Percentiles rank a stretch among this genome's conserved stretches.
Evolutionary conservation across 2,113 vertebrate genomes (phyloP).

Genomic region (Coracopsis vasa): DNA sequence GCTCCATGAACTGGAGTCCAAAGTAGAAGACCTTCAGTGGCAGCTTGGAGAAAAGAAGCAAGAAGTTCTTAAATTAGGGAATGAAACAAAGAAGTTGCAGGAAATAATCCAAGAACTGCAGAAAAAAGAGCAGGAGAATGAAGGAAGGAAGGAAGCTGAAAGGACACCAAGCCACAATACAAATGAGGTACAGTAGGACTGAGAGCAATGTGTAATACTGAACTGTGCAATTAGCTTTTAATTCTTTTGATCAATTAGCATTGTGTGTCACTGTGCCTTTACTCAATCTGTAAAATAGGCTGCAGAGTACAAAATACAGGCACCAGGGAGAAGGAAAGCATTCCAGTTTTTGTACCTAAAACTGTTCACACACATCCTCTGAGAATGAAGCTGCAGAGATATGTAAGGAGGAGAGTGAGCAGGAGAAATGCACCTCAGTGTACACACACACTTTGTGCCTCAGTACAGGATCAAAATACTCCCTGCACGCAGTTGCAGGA

Average conservation of each 20-base stretch:
- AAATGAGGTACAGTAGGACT: constrained; percentile 67
- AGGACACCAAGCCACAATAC: constrained; percentile 59
- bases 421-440: not conserved
- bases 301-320: not conserved
- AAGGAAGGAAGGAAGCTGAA: constrained; percentile 19
- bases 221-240: not conserved
- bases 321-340: not conserved
- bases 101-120: constrained; percentile 76
- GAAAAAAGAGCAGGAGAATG: constrained; percentile 61
- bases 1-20: constrained; percentile 75
- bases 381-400: not conserved
- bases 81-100: constrained; percentile 80
- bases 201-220: not conserved
- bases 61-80: constrained; percentile 75
- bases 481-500: not conserved
- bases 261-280: not conserved
- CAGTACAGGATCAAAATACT: not conserved
- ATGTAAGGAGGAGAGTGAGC: not conserved
- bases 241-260: not conserved
- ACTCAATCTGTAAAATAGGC: not conserved
- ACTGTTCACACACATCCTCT: not conserved
- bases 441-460: not conserved
- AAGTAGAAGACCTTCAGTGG: constrained; percentile 76
- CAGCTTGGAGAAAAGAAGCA: constrained; percentile 81
- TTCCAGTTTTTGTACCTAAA: not conserved